Evolutionary conservation across 2,888 invertebrate genomes (phyloP).

Genomic region (Dexiosoma caninum): DNA sequence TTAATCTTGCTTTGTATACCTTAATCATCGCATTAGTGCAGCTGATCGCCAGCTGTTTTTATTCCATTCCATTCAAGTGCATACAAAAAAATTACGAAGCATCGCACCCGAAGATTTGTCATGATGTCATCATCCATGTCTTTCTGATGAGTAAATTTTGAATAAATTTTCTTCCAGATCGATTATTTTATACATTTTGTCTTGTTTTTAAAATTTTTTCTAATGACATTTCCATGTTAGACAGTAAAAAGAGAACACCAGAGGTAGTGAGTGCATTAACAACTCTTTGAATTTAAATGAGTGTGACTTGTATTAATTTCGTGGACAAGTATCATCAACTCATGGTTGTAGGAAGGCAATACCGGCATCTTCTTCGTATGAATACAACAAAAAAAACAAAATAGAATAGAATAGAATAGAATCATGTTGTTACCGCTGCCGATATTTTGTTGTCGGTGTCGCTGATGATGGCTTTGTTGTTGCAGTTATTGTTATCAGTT

Average conservation of each 20-base stretch:
- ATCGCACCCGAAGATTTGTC: too few relatives aligned
- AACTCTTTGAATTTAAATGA: slow-evolving; percentile 12
- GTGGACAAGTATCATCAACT: not conserved
- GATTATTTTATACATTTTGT: slow-evolving; percentile 45
- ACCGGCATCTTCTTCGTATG: slow-evolving; percentile 49
- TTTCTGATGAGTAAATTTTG: not conserved
- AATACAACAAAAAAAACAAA: not conserved
- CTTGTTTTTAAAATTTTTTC: not conserved
- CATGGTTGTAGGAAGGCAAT: slow-evolving; percentile 20
- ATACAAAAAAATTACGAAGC: too few relatives aligned
- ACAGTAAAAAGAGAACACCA: not conserved
- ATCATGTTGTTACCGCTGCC: slow-evolving; percentile 11
- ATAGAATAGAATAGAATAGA: not conserved
- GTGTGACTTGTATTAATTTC: slow-evolving; percentile 18
- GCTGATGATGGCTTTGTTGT: slow-evolving; percentile 25
- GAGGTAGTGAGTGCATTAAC: not conserved
- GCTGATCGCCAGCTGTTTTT: too few relatives aligned
- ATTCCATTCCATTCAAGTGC: not conserved
- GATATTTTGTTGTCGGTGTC: not conserved
- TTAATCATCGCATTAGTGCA: too few relatives aligned
- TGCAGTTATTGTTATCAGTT: slow-evolving; percentile 58
- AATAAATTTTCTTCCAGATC: slow-evolving; percentile 32
- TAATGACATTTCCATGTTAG: slow-evolving; percentile 32
- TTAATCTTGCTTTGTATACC: too few relatives aligned
- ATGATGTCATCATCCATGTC: not conserved